Base-by-base conservation (phyloP, 2,888 invertebrate genomes). In the Parnassius apollo region DNA sequence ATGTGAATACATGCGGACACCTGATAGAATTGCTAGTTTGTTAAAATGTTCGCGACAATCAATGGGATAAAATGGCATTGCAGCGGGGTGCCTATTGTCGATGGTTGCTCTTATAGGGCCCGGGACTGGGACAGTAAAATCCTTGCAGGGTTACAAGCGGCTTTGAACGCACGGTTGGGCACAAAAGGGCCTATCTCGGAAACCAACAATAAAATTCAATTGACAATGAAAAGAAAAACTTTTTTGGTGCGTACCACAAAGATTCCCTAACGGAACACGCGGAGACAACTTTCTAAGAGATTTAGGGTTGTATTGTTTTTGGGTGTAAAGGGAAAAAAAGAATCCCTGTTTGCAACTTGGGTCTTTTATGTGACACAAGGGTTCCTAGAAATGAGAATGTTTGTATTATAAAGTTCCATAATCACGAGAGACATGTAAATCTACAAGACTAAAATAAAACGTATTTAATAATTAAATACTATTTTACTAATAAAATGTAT, bases 201-300 rank as follows among this genome's bases (percentile, higher is more conserved):
- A 91, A 88, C 89, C 86, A 81, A 89, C 90, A 89, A 91, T 91
- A 91, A 91, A 88, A 86, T 87, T 89, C 88, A 89, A 89, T 89
- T 89, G 89, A 90, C 91, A 89, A 89, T 86, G 83, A 83, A 81
- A 81, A 77, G 73, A 74, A 76, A 78, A 80, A 75, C 73, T 51
- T 57, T 52, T 80, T 85, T 82, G 66, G 81, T 83, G 82, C 80
- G 77, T 76, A 74, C 81, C 82, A 83, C 87, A 84, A 83, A 80
- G 81, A 85, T 83, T 71, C 79, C 80, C 79, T 88, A 91, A 88
- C 89, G 90, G 90, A 74, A 82, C 78, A 74, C 71, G 62, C 69
- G 77, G 83, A 78, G 85, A 85, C 86, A 78, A 76, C 81, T 85
- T 85, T 86, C 85, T 78, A 86, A 82, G 85, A 86, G 85, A 82